These are phyloP conservation scores for Albula goreensis DNA, from an alignment of 2,113 vertebrate species.

Conservation along the genomic window DNA sequence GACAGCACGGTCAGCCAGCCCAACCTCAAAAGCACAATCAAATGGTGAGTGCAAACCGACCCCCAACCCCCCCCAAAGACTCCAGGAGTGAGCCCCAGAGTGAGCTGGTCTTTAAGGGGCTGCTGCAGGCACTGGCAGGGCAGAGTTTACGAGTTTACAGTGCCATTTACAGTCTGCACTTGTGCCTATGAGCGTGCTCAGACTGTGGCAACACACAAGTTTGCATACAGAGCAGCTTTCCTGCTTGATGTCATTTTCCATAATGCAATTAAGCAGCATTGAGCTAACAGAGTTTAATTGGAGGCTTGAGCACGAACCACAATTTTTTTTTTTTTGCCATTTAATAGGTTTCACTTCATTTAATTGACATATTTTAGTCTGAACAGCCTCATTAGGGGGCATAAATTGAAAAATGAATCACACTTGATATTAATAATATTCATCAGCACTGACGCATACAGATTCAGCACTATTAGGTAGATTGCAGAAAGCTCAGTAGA, in stretches of 20 bases:
- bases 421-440: neutral
- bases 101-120: neutral
- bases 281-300: neutral
- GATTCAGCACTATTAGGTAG: neutral
- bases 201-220: neutral
- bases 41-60: slow-evolving; percentile 70
- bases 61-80: neutral
- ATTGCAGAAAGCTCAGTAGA: neutral
- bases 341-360: neutral
- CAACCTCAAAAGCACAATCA: slow-evolving; percentile 86
- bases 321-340: neutral
- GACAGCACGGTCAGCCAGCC: slow-evolving; percentile 87
- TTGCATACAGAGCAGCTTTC: neutral
- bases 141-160: neutral
- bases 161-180: neutral
- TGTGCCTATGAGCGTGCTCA: neutral
- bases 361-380: neutral
- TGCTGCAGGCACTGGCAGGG: neutral
- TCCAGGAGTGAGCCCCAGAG: neutral
- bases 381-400: neutral
- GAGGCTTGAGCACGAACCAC: neutral
- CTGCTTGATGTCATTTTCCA: neutral
- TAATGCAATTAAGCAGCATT: neutral
- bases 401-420: neutral
- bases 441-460: neutral